Evolutionary conservation across 2,888 invertebrate species (phyloP).

Genomic region (Epistrophe eligans): DNA sequence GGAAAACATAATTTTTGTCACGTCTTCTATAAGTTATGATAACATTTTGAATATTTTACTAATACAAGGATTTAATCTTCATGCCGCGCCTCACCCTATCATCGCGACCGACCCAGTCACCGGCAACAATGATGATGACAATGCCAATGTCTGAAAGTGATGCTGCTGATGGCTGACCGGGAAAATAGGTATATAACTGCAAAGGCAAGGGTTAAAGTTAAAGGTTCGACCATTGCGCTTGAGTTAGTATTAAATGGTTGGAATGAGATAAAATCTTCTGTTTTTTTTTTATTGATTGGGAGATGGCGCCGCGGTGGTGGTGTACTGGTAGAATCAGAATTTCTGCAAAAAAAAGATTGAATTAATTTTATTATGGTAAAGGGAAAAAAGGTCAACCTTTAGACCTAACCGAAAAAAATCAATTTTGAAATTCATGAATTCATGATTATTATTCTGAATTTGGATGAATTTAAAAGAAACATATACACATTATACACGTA

Average conservation of each 20-base stretch:
- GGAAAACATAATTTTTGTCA: constrained; percentile 73
- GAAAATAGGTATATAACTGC: background rate
- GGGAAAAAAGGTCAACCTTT: constrained; percentile 8
- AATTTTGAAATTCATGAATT: constrained; percentile 21
- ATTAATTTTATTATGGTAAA: constrained; percentile 61
- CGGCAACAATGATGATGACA: background rate
- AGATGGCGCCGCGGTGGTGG: too few relatives aligned
- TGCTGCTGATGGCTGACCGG: background rate
- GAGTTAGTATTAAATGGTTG: background rate
- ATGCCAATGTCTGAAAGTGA: background rate
- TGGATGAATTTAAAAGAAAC: too few relatives aligned
- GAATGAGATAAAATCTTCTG: constrained; percentile 10
- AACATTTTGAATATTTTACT: constrained; percentile 75
- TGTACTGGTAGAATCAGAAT: constrained; percentile 31
- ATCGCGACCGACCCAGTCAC: too few relatives aligned
- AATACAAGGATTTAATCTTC: constrained; percentile 70
- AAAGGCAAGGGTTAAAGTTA: background rate
- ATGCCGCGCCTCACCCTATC: background rate
- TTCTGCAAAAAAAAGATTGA: constrained; percentile 51
- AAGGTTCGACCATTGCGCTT: background rate
- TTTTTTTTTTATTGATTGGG: background rate
- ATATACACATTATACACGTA: too few relatives aligned
- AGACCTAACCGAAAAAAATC: constrained; percentile 4
- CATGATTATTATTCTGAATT: background rate
- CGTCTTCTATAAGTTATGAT: constrained; percentile 75